Evolutionary conservation across 2,113 vertebrate species (phyloP).

Genomic region (Varanus salvator): DNA sequence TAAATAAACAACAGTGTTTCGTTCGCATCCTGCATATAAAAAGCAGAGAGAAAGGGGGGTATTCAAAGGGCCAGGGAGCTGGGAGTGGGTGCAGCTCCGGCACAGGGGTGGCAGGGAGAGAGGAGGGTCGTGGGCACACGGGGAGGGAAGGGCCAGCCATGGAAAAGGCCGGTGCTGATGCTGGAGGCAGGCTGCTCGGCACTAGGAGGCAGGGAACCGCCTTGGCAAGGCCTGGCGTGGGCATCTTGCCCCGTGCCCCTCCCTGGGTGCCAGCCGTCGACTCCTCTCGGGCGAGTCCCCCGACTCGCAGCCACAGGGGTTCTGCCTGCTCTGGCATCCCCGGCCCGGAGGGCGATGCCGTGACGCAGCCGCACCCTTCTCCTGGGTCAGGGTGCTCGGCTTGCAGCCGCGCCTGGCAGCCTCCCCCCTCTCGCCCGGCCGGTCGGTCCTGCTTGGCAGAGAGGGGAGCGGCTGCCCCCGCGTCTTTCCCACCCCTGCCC

Average conservation of each 20-base stretch:
- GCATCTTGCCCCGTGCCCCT: neutral
- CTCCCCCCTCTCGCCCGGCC: slow-evolving; percentile 50
- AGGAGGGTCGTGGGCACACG: too few species aligned
- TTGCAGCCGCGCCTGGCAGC: slow-evolving; percentile 15
- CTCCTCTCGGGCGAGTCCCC: neutral
- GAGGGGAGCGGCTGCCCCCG: slow-evolving; percentile 56
- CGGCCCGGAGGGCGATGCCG: neutral
- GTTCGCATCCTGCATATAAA: too few species aligned
- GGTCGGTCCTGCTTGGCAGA: slow-evolving; percentile 68
- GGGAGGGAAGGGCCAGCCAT: neutral
- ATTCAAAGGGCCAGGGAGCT: too few species aligned
- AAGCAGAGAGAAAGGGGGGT: too few species aligned
- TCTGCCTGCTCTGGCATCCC: slow-evolving; percentile 20
- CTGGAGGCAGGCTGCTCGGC: neutral
- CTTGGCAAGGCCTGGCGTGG: neutral
- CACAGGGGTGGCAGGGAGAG: neutral
- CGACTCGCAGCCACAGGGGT: neutral
- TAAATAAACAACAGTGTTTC: too few species aligned
- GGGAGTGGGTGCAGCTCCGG: neutral
- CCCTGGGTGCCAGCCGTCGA: neutral
- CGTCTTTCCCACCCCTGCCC: slow-evolving; percentile 55
- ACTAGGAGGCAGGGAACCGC: neutral
- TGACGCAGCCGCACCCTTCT: neutral
- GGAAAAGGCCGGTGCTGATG: neutral
- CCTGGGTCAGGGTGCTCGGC: slow-evolving; percentile 14